A percentile compares a stretch with the other conserved stretches of the same genome.
These are phyloP conservation scores for Bradypodion ventrale DNA, from an alignment of 2,797 vertebrate species.

Conservation along the genomic window DNA sequence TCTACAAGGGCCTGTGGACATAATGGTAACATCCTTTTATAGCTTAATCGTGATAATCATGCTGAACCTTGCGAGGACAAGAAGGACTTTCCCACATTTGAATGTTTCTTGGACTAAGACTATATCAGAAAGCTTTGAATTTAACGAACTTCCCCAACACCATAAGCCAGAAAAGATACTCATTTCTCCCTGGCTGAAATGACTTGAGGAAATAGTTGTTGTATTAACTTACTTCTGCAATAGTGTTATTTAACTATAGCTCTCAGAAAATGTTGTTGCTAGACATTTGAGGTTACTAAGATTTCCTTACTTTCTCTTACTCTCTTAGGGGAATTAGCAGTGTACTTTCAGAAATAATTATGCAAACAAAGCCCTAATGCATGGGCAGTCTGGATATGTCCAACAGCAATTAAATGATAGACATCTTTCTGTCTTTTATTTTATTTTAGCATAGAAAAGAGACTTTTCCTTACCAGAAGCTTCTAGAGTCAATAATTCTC, in stretches of 20 bases:
- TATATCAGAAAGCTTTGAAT: background rate
- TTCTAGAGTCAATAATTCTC: too few species aligned
- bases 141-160: too few species aligned
- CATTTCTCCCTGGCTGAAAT: background rate
- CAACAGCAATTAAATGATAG: too few species aligned
- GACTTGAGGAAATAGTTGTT: background rate
- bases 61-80: background rate
- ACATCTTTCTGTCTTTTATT: too few species aligned
- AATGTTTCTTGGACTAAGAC: background rate
- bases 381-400: too few species aligned
- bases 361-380: too few species aligned
- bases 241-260: background rate
- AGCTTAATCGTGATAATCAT: background rate
- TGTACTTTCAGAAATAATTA: too few species aligned
- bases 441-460: too few species aligned
- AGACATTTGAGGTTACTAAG: background rate
- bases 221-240: background rate
- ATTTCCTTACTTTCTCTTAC: background rate
- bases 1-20: conserved; percentile 38
- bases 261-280: background rate
- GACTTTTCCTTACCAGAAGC: too few species aligned
- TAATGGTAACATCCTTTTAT: fast-evolving
- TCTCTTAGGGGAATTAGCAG: too few species aligned
- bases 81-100: background rate
- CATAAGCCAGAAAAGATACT: background rate